These are phyloP conservation scores for Corythucha ciliata DNA, from an alignment of 2,888 invertebrate species.

Conservation along the genomic window DNA sequence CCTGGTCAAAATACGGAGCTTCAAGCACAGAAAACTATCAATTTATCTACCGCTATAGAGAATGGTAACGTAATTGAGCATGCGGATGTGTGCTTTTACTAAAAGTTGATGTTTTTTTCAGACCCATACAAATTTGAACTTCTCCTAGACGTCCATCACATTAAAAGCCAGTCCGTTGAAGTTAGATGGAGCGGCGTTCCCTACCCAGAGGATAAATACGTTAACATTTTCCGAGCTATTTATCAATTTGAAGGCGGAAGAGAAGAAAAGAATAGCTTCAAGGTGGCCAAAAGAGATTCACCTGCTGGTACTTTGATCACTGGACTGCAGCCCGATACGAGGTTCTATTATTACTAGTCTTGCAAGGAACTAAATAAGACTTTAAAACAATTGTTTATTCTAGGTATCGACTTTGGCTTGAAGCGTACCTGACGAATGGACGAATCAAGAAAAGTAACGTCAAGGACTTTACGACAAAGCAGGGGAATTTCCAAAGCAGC, in stretches of 20 bases:
- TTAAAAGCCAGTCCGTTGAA: constrained; percentile 68
- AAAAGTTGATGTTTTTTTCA: constrained; percentile 37
- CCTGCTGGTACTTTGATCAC: constrained; percentile 55
- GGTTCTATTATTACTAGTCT: constrained; percentile 35
- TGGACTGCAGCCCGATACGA: constrained; percentile 64
- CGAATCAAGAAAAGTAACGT: constrained; percentile 84
- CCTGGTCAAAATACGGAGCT: constrained; percentile 69
- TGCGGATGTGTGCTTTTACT: background rate
- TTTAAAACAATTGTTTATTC: constrained; percentile 16
- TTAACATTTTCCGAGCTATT: constrained; percentile 78
- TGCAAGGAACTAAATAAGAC: background rate
- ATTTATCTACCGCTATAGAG: constrained; percentile 61
- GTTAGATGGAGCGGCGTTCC: constrained; percentile 78
- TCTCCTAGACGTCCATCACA: constrained; percentile 60
- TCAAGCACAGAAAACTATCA: constrained; percentile 57
- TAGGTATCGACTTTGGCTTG: constrained; percentile 79
- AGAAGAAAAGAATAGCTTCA: constrained; percentile 62
- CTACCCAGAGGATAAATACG: constrained; percentile 79
- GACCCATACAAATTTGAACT: constrained; percentile 80
- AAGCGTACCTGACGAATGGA: constrained; percentile 81
- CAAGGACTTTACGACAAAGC: constrained; percentile 75
- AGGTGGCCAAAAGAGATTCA: constrained; percentile 63
- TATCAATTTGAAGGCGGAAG: constrained; percentile 66
- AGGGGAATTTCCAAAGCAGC: constrained; percentile 48
- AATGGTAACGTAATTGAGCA: constrained; percentile 47